Conservation (phyloP, 2,797 vertebrate genomes). For the Cebuella pygmaea region DNA sequence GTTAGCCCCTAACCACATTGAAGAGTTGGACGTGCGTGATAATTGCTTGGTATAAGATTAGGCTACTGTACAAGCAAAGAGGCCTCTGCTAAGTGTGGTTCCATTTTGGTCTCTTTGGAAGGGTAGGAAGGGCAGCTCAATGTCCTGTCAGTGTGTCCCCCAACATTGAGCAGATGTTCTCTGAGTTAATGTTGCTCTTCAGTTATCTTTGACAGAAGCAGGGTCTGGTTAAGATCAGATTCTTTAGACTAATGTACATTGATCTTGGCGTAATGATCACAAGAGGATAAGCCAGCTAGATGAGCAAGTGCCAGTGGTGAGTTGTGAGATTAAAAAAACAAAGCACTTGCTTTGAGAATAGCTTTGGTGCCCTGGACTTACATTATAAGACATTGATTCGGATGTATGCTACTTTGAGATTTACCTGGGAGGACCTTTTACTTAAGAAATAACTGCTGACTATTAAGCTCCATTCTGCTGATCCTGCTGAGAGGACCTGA, state of each 20-base stretch:
- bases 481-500: not conserved
- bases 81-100: not conserved
- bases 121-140: not conserved
- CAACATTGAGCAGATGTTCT: conserved; percentile 79
- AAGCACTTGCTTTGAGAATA: conserved; percentile 82
- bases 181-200: conserved; percentile 80
- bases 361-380: conserved; percentile 72
- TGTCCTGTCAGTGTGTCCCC: conserved; percentile 20
- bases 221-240: conserved; percentile 82
- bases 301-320: conserved; percentile 72
- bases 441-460: not conserved
- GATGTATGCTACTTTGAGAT: not conserved
- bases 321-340: conserved; percentile 82
- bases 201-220: conserved; percentile 83
- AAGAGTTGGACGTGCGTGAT: not conserved
- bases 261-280: conserved; percentile 83
- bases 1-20: not conserved
- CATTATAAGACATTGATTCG: conserved; percentile 57
- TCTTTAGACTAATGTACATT: conserved; percentile 83
- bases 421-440: conserved; percentile 39
- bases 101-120: not conserved
- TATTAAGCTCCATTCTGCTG: not conserved
- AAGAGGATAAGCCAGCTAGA: conserved; percentile 77
- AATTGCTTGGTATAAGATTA: not conserved
- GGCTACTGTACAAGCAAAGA: not conserved